Base-by-base conservation (phyloP, 2,797 vertebrate species). In the Iguana delicatissima region DNA sequence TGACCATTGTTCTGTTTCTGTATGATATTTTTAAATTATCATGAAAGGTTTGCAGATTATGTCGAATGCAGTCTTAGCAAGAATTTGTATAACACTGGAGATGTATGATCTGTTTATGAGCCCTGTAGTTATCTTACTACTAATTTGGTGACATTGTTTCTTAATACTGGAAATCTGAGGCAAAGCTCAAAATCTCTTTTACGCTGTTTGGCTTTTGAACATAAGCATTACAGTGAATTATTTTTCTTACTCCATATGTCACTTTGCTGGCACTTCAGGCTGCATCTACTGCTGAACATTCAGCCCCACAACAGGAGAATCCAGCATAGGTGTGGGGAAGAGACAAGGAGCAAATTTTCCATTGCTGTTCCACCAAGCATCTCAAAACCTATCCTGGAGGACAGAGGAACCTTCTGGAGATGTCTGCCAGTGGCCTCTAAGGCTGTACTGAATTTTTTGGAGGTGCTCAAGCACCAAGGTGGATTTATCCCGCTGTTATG, bases 1-100 rank as follows among this genome's bases (percentile, higher is more conserved):
- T 84, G 46, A 0, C 1, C 89, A 32, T 29, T 35, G 89, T 59
- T 32, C 10, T 35, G 4, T 90, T 92, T 91, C 69, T 89, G 0
- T 50, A 18, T 62, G 8, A 89, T 92, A 87, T 85, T 83, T 87
- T 82, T 87, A 74, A 92, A 94, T 79, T n/a, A 46, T 69, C 2
- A 64, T 32, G 0, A 91, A 72, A 88, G 55, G 0, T 42, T 91
- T 88, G 86, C 18, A 88, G 8, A 10, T 1, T 20, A 77, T 86
- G 1, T 9, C 88, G n/a, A 80, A 72, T 73, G 2, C 24, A 14
- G 64, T 2, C 22, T 86, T 86, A 35, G 35, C 35, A 1, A 77
- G 18, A 1, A 87, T 92, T 79, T 88, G 46, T 89, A 82, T 46
- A 18, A 0, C 29, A 10, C 32, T 73, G 74, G 10, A 24, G 12